A percentile compares a stretch with the other conserved stretches of the same genome.
phyloP scores from a whole-genome alignment of 1,140 invertebrate species.

The Euschistus heros region DNA sequence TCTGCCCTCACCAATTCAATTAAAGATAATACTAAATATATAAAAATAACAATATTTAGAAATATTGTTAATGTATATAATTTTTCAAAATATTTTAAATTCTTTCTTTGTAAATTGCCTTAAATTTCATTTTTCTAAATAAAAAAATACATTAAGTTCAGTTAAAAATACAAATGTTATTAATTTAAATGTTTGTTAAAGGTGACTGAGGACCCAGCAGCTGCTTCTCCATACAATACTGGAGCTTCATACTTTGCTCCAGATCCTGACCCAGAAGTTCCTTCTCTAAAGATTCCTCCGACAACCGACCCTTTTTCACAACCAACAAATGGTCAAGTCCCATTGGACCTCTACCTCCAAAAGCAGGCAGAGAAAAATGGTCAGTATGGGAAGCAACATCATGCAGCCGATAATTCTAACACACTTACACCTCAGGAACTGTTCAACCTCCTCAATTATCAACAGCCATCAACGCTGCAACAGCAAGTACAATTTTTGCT shows the following conservation, averaged over 20 bases:
- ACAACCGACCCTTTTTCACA: slow-evolving; percentile 36
- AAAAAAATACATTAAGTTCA: no score
- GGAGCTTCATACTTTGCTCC: slow-evolving; percentile 39
- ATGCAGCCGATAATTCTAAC: slow-evolving; percentile 28
- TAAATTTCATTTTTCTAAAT: no score
- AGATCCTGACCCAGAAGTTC: slow-evolving; percentile 39
- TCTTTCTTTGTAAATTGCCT: no score
- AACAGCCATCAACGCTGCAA: slow-evolving; percentile 17
- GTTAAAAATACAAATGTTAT: neutral
- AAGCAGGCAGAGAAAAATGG: slow-evolving; percentile 26
- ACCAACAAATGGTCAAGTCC: slow-evolving; percentile 38
- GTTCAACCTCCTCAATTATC: slow-evolving; percentile 40
- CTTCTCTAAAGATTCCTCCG: slow-evolving; percentile 35
- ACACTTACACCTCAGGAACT: slow-evolving; percentile 42
- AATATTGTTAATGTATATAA: no score
- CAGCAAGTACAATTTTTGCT: slow-evolving; percentile 4
- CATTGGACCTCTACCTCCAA: slow-evolving; percentile 31
- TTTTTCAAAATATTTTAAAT: no score
- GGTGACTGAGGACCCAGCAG: slow-evolving; percentile 36
- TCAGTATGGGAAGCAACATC: slow-evolving; percentile 1
- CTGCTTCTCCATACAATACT: slow-evolving; percentile 34
- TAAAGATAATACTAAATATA: no score
- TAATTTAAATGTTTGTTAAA: slow-evolving; percentile 20
- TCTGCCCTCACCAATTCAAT: no score
- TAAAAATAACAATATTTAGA: no score